phyloP scores from a whole-genome alignment of 2,113 vertebrate species.

The Sardina pilchardus region DNA sequence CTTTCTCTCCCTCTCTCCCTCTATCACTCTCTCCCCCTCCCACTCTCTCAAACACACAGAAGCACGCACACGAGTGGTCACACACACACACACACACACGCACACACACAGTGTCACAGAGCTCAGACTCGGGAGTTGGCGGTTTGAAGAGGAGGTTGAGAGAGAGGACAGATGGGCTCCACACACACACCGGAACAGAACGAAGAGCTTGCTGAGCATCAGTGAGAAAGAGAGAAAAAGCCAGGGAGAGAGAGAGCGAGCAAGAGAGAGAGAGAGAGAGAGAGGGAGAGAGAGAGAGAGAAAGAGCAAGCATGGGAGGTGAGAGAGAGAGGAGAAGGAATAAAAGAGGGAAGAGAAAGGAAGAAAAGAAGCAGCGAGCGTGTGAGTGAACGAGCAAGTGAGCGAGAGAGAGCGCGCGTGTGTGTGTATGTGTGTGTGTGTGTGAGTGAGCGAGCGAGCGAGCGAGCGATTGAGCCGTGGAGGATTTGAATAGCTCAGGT shows the following conservation, averaged over 20 bases:
- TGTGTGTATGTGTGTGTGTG: neutral
- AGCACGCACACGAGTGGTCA: neutral
- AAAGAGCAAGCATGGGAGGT: constrained; percentile 24
- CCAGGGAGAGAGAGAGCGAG: constrained; percentile 21
- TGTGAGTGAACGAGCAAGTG: constrained; percentile 47
- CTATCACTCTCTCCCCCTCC: neutral
- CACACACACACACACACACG: constrained; percentile 14
- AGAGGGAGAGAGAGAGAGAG: constrained; percentile 45
- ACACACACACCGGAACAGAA: constrained; percentile 50
- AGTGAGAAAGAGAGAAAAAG: constrained; percentile 52
- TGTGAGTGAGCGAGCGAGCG: neutral
- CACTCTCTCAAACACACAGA: constrained; percentile 25
- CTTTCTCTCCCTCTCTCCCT: neutral
- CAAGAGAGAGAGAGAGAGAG: constrained; percentile 48
- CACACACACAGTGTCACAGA: constrained; percentile 15
- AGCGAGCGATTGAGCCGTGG: constrained; percentile 11
- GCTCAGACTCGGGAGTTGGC: constrained; percentile 34
- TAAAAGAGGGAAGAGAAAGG: constrained; percentile 32
- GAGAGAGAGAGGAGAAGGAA: constrained; percentile 33
- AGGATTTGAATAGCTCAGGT: constrained; percentile 70
- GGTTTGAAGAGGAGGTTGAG: constrained; percentile 41
- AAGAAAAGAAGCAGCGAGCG: constrained; percentile 16
- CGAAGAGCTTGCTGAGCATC: constrained; percentile 54
- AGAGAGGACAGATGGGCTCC: constrained; percentile 64
- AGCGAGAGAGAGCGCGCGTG: neutral